Evolutionary conservation across 2,113 vertebrate species (phyloP).

Genomic region (Tragulus kanchil): DNA sequence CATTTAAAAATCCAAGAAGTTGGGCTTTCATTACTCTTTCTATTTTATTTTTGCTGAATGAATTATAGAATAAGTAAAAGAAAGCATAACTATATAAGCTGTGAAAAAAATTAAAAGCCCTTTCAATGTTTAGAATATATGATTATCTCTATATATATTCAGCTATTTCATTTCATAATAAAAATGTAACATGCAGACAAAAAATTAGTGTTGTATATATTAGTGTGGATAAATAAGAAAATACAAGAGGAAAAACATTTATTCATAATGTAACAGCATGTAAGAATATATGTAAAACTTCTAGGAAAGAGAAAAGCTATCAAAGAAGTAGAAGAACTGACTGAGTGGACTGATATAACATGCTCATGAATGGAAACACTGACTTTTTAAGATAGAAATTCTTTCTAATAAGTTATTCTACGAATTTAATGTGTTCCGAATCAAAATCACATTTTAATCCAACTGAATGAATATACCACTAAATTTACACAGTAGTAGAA

Average conservation of each 20-base stretch:
- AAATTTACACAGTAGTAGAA: neutral
- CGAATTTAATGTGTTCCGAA: neutral
- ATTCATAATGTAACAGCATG: neutral
- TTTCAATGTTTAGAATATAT: neutral
- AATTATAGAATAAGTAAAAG: neutral
- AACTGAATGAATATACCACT: neutral
- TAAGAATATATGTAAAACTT: neutral
- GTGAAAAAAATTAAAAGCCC: neutral
- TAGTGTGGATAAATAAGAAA: neutral
- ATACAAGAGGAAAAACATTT: neutral
- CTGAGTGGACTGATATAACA: neutral
- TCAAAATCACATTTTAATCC: neutral
- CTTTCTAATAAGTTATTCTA: neutral
- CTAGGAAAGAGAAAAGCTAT: neutral
- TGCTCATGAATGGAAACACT: neutral
- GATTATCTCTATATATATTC: neutral
- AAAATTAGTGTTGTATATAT: neutral
- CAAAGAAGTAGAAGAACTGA: neutral
- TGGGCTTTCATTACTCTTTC: neutral
- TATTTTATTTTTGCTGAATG: neutral
- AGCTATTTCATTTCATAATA: constrained; percentile 10
- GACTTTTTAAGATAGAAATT: neutral
- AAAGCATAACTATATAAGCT: neutral
- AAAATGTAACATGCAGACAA: neutral
- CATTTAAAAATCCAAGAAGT: neutral